Conservation (phyloP, 2,113 vertebrate genomes). For the Athene cunicularia region DNA sequence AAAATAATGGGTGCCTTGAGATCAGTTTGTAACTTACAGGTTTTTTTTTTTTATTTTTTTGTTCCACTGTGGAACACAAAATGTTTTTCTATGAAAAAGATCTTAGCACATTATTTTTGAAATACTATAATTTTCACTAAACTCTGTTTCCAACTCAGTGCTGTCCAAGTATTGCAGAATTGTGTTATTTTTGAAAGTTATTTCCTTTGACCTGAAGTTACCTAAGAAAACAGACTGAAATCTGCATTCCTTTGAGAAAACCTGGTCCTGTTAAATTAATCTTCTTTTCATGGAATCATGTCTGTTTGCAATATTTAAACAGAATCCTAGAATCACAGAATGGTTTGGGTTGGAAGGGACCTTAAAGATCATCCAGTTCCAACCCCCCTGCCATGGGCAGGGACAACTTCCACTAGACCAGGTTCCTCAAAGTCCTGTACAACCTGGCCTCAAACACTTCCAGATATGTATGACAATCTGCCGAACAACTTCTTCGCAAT, state of each 20-base stretch:
- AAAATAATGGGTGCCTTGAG: conserved; percentile 77
- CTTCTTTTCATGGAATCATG: not conserved
- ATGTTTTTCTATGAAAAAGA: conserved; percentile 85
- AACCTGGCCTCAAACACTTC: not conserved
- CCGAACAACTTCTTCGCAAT: not conserved
- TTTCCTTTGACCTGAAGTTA: conserved; percentile 80
- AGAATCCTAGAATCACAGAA: not conserved
- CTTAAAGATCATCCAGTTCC: not conserved
- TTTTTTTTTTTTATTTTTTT: conserved; percentile 55
- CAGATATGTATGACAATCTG: not conserved
- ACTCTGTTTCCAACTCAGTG: conserved; percentile 75
- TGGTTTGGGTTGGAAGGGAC: not conserved
- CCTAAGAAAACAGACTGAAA: conserved; percentile 61
- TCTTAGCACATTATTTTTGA: conserved; percentile 79
- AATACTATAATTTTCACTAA: conserved; percentile 84
- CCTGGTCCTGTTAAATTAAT: conserved; percentile 22
- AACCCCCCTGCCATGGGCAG: not conserved
- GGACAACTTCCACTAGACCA: not conserved
- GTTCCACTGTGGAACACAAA: conserved; percentile 77
- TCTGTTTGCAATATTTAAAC: not conserved
- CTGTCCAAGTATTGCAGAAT: conserved; percentile 75
- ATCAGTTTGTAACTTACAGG: conserved; percentile 66
- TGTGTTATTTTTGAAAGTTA: conserved; percentile 80
- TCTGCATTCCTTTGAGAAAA: conserved; percentile 46
- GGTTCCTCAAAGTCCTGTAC: not conserved